Evolutionary conservation across 2,797 vertebrate genomes (phyloP).

Genomic region (Staurois parvus): DNA sequence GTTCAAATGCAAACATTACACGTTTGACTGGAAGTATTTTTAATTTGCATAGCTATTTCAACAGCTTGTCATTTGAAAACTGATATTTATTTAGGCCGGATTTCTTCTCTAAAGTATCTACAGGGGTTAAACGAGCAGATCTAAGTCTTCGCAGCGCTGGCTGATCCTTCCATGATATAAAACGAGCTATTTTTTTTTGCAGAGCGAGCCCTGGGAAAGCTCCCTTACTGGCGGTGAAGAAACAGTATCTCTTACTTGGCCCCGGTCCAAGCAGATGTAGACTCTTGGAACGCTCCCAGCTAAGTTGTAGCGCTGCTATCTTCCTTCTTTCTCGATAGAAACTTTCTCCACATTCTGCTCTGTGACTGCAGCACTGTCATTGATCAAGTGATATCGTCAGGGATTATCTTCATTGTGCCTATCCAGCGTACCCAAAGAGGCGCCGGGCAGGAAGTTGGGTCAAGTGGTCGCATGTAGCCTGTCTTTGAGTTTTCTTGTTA

Average conservation of each 20-base stretch:
- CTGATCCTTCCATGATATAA: conserved; percentile 70
- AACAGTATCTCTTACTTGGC: conserved; percentile 80
- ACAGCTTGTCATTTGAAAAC: neutral
- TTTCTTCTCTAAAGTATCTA: neutral
- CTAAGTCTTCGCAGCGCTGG: conserved; percentile 60
- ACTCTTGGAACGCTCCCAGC: conserved; percentile 80
- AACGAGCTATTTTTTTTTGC: conserved; percentile 79
- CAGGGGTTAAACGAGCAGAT: conserved; percentile 36
- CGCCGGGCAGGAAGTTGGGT: neutral
- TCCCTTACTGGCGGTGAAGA: conserved; percentile 80
- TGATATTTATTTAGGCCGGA: neutral
- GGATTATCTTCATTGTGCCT: conserved; percentile 20
- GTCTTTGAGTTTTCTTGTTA: neutral
- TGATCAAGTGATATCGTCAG: conserved; percentile 28
- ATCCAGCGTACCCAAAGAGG: conserved; percentile 24
- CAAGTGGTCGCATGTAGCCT: neutral
- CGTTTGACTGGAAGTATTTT: neutral
- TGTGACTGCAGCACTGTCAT: conserved; percentile 29
- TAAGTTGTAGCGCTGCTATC: conserved; percentile 75
- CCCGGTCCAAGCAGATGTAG: conserved; percentile 81
- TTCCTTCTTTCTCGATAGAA: conserved; percentile 46
- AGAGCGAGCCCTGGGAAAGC: conserved; percentile 80
- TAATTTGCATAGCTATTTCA: neutral
- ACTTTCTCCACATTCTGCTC: conserved; percentile 33
- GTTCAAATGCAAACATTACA: neutral